A percentile compares a stretch with the other conserved stretches of the same genome.
phyloP scores from a whole-genome alignment of 2,113 vertebrate species.

The Acinonyx jubatus region DNA sequence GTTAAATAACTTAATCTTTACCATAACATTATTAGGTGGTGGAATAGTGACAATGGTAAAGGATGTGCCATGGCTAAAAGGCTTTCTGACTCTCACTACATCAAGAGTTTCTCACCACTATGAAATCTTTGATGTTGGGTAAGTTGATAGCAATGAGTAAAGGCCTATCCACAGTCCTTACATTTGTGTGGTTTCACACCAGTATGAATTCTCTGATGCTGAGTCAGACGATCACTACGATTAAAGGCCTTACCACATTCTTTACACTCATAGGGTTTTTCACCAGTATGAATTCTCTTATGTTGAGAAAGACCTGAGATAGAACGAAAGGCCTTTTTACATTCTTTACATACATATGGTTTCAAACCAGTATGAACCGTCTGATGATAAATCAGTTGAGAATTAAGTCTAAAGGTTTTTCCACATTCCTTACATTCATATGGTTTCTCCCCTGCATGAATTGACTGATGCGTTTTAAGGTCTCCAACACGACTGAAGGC shows the following conservation, averaged over 20 bases:
- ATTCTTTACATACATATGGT: slow-evolving; percentile 51
- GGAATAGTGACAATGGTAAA: not conserved
- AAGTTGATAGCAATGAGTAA: slow-evolving; percentile 12
- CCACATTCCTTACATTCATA: slow-evolving; percentile 57
- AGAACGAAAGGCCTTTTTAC: slow-evolving; percentile 60
- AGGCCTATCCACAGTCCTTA: slow-evolving; percentile 29
- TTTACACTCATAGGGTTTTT: slow-evolving; percentile 41
- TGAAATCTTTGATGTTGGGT: slow-evolving; percentile 52
- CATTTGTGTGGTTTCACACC: slow-evolving; percentile 42
- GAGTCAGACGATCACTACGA: not conserved
- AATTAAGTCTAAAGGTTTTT: slow-evolving; percentile 66
- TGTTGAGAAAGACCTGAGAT: slow-evolving; percentile 60
- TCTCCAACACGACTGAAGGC: slow-evolving; percentile 53
- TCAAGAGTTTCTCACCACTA: not conserved
- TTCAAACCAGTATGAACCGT: slow-evolving; percentile 65
- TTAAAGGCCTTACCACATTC: slow-evolving; percentile 46
- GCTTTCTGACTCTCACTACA: not conserved
- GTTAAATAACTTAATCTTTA: not conserved
- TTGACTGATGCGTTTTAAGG: slow-evolving; percentile 57
- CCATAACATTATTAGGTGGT: not conserved
- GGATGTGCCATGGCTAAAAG: not conserved
- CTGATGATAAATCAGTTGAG: slow-evolving; percentile 56
- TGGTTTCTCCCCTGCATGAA: slow-evolving; percentile 64
- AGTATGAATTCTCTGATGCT: slow-evolving; percentile 54
- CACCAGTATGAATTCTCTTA: slow-evolving; percentile 47